These are phyloP conservation scores for Bombus ignitus DNA, from an alignment of 1,140 invertebrate species.

Conservation along the genomic window DNA sequence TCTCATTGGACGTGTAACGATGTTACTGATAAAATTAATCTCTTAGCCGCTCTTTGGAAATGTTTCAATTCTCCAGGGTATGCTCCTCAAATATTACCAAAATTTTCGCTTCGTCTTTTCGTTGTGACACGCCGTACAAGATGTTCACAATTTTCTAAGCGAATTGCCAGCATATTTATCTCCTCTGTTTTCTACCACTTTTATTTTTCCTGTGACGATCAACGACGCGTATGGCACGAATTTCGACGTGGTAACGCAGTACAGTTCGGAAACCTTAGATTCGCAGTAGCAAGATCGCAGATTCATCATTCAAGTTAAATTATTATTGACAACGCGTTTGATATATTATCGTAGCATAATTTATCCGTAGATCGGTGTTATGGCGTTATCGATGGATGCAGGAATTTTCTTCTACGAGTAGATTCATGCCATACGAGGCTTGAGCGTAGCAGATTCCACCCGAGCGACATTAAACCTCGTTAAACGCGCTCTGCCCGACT, in stretches of 20 bases:
- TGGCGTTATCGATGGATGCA: not conserved
- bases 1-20: not conserved
- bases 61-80: not conserved
- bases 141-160: too few species aligned
- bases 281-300: too few species aligned
- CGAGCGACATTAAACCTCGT: constrained; percentile 49
- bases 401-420: not conserved
- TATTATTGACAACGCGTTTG: not conserved
- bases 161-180: too few species aligned
- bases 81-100: not conserved
- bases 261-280: too few species aligned
- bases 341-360: not conserved
- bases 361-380: not conserved
- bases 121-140: too few species aligned
- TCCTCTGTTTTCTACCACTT: too few species aligned
- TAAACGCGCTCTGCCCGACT: constrained; percentile 42
- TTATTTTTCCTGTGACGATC: too few species aligned
- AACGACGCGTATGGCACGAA: too few species aligned
- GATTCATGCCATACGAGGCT: not conserved
- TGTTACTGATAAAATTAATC: not conserved
- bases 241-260: too few species aligned
- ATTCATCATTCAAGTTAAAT: too few species aligned
- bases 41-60: not conserved
- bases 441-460: not conserved
- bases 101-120: not conserved